Evolutionary conservation across 2,113 vertebrate species (phyloP), one percentile per base, ranked within the genome.

Genomic region (Tringa solitaria): DNA sequence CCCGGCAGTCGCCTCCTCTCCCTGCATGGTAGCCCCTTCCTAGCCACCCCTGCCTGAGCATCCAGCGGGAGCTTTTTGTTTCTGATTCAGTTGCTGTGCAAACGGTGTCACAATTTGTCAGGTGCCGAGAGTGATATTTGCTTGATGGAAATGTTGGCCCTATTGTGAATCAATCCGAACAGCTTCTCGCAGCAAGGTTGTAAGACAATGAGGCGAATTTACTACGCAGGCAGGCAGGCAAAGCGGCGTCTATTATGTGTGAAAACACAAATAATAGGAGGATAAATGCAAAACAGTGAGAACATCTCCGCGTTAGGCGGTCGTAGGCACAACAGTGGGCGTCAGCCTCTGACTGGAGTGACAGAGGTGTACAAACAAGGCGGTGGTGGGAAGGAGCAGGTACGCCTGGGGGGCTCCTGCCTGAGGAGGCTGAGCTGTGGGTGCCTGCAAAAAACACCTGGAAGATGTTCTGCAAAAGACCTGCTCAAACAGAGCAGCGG

Each of bases 171-270:
- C 97, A 97, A 95, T 84, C 32, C 35, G 48, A 79, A 60, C 76
- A 96, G 92, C 91, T 96, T 97, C 74, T 97, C 16, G 6, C 69
- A 94, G 94, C 61, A 46, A 97, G 96, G 91, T 75, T 97, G 97
- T 95, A 94, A 98, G 96, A 98, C 97, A 98, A 95, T 97, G 97
- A 95, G 78, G 75, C 13, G 12, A 97, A 96, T 97, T 97, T 97
- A 90, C 94, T 86, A 83, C n/a, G 67, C 87, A 84, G 75, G 61
- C 96, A 84, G 75, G 61, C 96, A 97, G 96, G 96, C 96, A 97
- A 96, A 97, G 97, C 53, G 11, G 87, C 82, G 92, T 68, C 93
- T 96, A 96, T 97, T 95, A 88, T 95, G 95, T 90, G 95, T 91
- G 91, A 89, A 97, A 96, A 87, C 91, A 97, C 95, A 98, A 98